Base-by-base conservation (phyloP, 2,888 invertebrate genomes). In the Thymelicus sylvestris region DNA sequence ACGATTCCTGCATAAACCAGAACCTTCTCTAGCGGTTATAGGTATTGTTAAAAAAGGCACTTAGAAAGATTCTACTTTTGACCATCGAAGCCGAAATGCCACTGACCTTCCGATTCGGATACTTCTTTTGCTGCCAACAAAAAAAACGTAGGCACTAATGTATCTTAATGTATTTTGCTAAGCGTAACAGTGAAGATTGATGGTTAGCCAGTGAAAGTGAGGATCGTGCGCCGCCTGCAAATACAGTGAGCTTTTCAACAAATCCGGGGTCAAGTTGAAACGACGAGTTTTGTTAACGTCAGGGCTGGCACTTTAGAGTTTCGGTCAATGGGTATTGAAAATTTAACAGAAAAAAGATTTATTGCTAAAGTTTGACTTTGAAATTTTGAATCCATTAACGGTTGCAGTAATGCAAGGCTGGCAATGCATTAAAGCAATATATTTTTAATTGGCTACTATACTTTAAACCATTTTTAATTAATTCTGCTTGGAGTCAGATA, bases 181-280 rank as follows among this genome's bases (percentile, higher is more conserved):
- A 79, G 77, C 83, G 82, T 83, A 86, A 85, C 86, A 84, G 81
- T 76, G 71, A 75, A 85, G 86, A 89, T 87, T 88, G 84, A 89
- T 89, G 83, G 83, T 80, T 80, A 73, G 77, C 80, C 74, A 87
- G 90, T 84, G 90, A 89, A 90, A 89, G 90, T 89, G 82, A 84
- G 80, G 80, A 83, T 79, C 88, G 86, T 86, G 86, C 77, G 73
- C 72, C 67, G 85, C 83, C 83, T 88, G 82, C 79, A 76, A 86
- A 85, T 78, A 76, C 76, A 47, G 74, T 64, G 65, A 72, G 79
- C 77, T 81, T 82, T 80, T 77, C 74, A 77, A 82, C 81, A 79
- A 81, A 82, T 80, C 81, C 79, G 79, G 75, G 78, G 80, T 82
- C 79, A 74, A 77, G 74, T 74, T 50, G 67, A 72, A 66, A 69